These are phyloP conservation scores for Nyctibius bracteatus DNA, from an alignment of 2,113 vertebrate genomes.

Conservation along the genomic window DNA sequence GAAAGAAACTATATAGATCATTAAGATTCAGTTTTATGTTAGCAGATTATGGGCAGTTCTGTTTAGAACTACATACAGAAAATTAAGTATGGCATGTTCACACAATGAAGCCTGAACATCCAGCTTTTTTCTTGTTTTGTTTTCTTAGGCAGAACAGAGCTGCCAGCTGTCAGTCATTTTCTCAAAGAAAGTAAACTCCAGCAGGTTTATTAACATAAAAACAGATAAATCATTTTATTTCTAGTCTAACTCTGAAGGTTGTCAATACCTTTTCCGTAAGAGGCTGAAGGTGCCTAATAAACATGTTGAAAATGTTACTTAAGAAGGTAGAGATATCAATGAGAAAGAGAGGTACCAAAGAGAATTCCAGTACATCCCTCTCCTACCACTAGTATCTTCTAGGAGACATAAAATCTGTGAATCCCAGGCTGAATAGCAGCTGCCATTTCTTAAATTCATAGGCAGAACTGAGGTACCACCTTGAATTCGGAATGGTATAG, in stretches of 20 bases:
- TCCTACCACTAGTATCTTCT: background rate
- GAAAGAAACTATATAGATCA: background rate
- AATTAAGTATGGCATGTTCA: background rate
- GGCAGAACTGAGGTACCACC: background rate
- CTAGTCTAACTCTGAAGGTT: background rate
- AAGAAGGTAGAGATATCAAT: background rate
- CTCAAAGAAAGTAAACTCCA: background rate
- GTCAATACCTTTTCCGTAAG: background rate
- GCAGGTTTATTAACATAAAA: background rate
- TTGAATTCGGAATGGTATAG: background rate
- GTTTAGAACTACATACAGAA: background rate
- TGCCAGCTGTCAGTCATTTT: background rate
- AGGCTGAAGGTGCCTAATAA: background rate
- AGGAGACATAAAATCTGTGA: background rate
- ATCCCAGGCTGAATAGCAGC: background rate
- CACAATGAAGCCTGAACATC: background rate
- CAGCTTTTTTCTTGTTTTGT: background rate
- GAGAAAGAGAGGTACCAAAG: background rate
- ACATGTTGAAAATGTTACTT: background rate
- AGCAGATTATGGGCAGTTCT: background rate
- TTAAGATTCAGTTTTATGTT: background rate
- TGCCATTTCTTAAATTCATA: background rate
- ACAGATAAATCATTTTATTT: background rate
- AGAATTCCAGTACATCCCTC: background rate
- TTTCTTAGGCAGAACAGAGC: background rate